Percentiles rank a stretch among this genome's conserved stretches.
These are phyloP conservation scores for Lycocerus yunnanus DNA, from an alignment of 2,888 invertebrate genomes.

Conservation along the genomic window DNA sequence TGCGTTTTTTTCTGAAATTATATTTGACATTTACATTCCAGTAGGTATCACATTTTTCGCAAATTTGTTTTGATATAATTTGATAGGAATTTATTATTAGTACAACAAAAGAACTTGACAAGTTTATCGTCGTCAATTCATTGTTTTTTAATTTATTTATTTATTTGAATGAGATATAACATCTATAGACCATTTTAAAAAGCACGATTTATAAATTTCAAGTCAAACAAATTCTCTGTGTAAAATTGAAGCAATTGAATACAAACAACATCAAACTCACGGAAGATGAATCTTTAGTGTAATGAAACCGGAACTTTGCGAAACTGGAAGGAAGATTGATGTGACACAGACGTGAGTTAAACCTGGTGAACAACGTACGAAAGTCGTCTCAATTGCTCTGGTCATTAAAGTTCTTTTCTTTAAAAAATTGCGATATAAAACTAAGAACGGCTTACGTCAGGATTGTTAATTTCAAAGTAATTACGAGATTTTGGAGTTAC, in stretches of 20 bases:
- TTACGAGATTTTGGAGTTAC: background rate
- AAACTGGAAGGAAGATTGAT: slow-evolving; percentile 47
- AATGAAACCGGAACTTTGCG: slow-evolving; percentile 50
- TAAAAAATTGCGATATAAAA: background rate
- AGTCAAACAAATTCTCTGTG: background rate
- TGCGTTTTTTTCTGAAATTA: too few species aligned
- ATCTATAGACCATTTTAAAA: background rate
- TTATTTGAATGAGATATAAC: too few species aligned
- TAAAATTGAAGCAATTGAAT: slow-evolving; percentile 23
- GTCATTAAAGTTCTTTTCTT: slow-evolving; percentile 1
- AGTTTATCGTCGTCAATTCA: background rate
- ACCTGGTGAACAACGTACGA: slow-evolving; percentile 23
- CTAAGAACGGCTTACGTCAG: background rate
- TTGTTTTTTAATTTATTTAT: too few species aligned
- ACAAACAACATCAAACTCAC: slow-evolving; percentile 34
- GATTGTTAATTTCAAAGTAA: background rate
- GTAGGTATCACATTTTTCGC: background rate
- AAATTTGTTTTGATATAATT: background rate
- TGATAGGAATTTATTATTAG: background rate
- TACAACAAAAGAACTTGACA: background rate
- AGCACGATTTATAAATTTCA: background rate
- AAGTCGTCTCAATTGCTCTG: slow-evolving; percentile 25
- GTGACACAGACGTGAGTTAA: slow-evolving; percentile 38
- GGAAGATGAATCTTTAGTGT: slow-evolving; percentile 50
- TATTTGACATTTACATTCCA: too few species aligned